Evolutionary conservation across 2,888 invertebrate genomes (phyloP), one percentile per base, ranked within the genome.

Genomic region (Diarsia brunnea): DNA sequence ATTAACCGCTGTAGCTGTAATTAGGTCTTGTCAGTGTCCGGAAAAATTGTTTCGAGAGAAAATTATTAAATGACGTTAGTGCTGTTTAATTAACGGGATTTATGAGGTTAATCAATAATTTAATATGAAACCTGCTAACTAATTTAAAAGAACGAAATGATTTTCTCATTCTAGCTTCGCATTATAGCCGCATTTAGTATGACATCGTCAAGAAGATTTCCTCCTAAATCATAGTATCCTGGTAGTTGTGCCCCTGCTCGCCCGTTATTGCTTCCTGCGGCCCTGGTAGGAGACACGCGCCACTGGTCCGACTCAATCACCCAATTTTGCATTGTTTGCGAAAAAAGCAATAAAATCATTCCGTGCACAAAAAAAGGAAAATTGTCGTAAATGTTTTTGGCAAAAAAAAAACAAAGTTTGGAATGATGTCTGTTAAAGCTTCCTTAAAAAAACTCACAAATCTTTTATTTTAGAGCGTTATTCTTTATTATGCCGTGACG

Each of bases 211-310:
- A 87, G 91, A 95, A 78, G 72, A 88, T 70, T 79, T 82, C 81
- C 81, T 86, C 71, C 69, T 88, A 95, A 95, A 95, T 96, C 96
- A 96, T 95, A 94, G 93, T 94, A 91, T 92, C 95, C 94, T 94
- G 93, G 92, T 93, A 92, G 90, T 86, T 79, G 74, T 90, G 89
- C 90, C 89, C 91, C 90, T 90, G 74, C 47, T 78, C 72, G 85
- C 88, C 92, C 93, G 94, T 96, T 97, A 97, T 96, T 96, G 94
- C 96, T 97, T 97, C 96, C 96, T 96, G 96, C 91, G 90, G 90
- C 91, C 91, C 94, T 93, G 90, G 92, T 92, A 88, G 85, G 93
- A 93, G 89, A 89, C 91, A 91, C 92, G 94, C 92, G 87, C 89
- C 92, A 92, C 90, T 91, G 91, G 86, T 78, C 86, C 86, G 84